Evolutionary conservation across 2,888 invertebrate species (phyloP).

Genomic region (Acanthosoma haemorrhoidale): DNA sequence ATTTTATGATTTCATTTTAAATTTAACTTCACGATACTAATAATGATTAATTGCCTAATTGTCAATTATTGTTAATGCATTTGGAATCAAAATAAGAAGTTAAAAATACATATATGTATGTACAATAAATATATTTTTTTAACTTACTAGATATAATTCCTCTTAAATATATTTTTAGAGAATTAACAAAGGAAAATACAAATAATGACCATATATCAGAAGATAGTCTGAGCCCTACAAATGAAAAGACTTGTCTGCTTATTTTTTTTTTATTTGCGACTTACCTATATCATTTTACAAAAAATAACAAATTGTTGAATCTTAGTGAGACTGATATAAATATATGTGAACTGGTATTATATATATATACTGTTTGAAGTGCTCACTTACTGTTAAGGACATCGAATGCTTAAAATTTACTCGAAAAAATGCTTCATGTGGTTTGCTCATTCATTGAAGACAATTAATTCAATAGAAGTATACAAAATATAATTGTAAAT

Average conservation of each 20-base stretch:
- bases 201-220: neutral
- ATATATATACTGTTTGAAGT: too few relatives aligned
- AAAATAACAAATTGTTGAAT: neutral
- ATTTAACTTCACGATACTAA: too few relatives aligned
- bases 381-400: too few relatives aligned
- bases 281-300: too few relatives aligned
- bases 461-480: neutral
- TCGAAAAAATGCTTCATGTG: too few relatives aligned
- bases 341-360: neutral
- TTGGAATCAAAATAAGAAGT: neutral
- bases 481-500: neutral
- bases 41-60: too few relatives aligned
- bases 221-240: neutral
- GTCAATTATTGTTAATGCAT: neutral
- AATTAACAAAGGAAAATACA: neutral
- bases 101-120: neutral
- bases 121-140: constrained; percentile 10
- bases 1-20: neutral
- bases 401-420: too few relatives aligned
- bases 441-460: neutral
- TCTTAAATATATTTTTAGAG: neutral
- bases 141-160: neutral
- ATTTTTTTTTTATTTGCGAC: neutral
- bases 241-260: neutral
- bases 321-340: neutral